A percentile compares a stretch with the other conserved stretches of the same genome.
Conservation (phyloP, 1,140 invertebrate species). For the Penaeus japonicus region DNA sequence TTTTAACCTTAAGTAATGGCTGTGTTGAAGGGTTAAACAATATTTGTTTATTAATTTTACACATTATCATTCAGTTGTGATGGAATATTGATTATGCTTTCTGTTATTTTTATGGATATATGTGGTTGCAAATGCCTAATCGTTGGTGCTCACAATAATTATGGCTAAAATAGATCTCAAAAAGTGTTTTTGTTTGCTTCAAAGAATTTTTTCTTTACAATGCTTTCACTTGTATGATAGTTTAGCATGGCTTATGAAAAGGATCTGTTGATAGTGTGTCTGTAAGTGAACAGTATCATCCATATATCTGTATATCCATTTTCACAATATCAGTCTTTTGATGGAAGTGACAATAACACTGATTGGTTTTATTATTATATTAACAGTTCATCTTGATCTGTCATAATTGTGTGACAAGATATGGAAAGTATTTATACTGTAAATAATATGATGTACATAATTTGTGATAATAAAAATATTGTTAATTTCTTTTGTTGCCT, state of each 20-base stretch:
- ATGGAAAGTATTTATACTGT: conserved; percentile 39
- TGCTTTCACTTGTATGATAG: not conserved
- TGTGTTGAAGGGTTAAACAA: conserved; percentile 2
- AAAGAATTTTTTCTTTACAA: conserved; percentile 2
- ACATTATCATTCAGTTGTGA: not conserved
- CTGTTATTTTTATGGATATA: not conserved
- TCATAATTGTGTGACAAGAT: not conserved
- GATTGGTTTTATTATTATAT: not conserved
- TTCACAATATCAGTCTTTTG: not conserved
- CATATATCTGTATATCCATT: no score
- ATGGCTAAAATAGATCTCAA: conserved; percentile 43
- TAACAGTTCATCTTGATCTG: not conserved
- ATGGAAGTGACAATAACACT: conserved; percentile 15
- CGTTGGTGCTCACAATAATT: conserved; percentile 37
- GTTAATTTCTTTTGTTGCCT: conserved; percentile 20
- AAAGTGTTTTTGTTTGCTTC: conserved; percentile 26
- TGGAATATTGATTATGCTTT: not conserved
- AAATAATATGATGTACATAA: conserved; percentile 44
- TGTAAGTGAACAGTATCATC: not conserved
- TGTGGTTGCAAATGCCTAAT: conserved; percentile 17
- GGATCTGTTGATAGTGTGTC: not conserved
- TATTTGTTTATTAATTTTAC: not conserved
- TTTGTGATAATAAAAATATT: conserved; percentile 49
- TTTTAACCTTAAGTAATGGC: conserved; percentile 29
- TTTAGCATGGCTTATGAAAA: not conserved